Evolutionary conservation across 2,888 invertebrate genomes (phyloP), one percentile per base, ranked within the genome.

Genomic region (Apodemia mormo): DNA sequence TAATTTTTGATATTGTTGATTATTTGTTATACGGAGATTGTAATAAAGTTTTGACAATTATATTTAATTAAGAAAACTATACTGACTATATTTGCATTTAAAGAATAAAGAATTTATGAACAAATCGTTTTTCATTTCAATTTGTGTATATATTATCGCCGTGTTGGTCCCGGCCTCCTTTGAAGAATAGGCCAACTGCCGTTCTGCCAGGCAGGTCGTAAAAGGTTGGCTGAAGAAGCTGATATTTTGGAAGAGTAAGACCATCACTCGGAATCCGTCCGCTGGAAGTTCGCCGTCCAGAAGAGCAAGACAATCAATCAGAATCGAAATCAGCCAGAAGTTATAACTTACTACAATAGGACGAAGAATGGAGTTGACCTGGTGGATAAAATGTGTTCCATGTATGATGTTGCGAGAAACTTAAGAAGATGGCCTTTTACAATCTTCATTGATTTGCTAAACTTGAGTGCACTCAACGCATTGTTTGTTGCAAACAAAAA

Each of bases 341-440:
- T 77, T 29, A 74, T 76, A 56, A 73, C 74, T 8, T 75, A 74
- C 61, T 78, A 79, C 67, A 78, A 78, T 70, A 40, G 65, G 22
- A 78, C 76, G 1, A 79, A 80, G 73, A 71, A 68, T 67, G 76
- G 77, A 6, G 75, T 76, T 14, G 76, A 78, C 70, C 43, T 77
- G 8, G 74, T 76, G 0, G 77, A 78, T 66, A 74, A 77, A 69
- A 73, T 78, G 73, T 72, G 76, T 68, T 73, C 75, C 3, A 12
- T 71, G 58, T 77, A 75, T 67, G 70, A 73, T 58, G 75, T 76
- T n/a, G 70, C 67, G 5, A 61, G 67, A 73, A 76, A 75, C 56
- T 73, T 67, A 14, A 69, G 72, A 73, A 69, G 74, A 68, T 79
- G 76, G 77, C 75, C 73, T 54, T 66, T 76, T 66, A 73, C 68